Conservation (phyloP, 1,140 invertebrate species). For the Drosophila gunungcola region DNA sequence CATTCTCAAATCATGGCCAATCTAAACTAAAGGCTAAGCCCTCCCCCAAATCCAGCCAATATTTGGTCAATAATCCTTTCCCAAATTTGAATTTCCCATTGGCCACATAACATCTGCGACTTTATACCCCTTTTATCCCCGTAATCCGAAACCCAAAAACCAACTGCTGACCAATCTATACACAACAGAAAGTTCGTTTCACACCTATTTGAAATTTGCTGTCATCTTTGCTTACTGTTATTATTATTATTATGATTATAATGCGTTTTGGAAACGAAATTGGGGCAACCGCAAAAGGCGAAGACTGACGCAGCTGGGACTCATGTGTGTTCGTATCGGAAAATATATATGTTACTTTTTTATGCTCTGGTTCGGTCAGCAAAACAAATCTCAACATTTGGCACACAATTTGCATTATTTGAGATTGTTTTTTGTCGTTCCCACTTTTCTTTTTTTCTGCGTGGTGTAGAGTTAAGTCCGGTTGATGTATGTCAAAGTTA, state of each 20-base stretch:
- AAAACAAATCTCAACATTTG: constrained; percentile 75
- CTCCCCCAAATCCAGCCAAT: constrained; percentile 22
- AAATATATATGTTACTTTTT: constrained; percentile 30
- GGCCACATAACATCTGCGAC: constrained; percentile 56
- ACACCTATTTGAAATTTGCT: constrained; percentile 67
- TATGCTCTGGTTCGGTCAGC: constrained; percentile 61
- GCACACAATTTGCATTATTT: constrained; percentile 73
- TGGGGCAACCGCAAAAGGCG: constrained; percentile 52
- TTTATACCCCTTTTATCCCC: constrained; percentile 27
- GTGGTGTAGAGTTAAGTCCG: constrained; percentile 60
- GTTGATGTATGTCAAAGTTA: constrained; percentile 80
- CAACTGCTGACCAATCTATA: constrained; percentile 49
- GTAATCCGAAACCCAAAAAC: constrained; percentile 18
- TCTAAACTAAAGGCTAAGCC: constrained; percentile 11
- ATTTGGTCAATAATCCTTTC: constrained; percentile 58
- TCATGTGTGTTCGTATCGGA: constrained; percentile 43
- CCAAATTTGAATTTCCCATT: constrained; percentile 60
- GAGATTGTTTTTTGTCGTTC: constrained; percentile 14
- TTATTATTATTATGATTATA: constrained; percentile 78
- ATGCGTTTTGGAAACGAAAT: constrained; percentile 68
- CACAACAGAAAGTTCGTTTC: constrained; percentile 51
- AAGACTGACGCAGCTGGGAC: constrained; percentile 49
- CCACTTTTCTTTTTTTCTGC: constrained; percentile 14
- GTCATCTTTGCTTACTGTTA: constrained; percentile 53
- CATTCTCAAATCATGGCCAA: constrained; percentile 6